These are phyloP conservation scores for Sphaerophoria rueppellii DNA, from an alignment of 2,888 invertebrate genomes.

Conservation along the genomic window DNA sequence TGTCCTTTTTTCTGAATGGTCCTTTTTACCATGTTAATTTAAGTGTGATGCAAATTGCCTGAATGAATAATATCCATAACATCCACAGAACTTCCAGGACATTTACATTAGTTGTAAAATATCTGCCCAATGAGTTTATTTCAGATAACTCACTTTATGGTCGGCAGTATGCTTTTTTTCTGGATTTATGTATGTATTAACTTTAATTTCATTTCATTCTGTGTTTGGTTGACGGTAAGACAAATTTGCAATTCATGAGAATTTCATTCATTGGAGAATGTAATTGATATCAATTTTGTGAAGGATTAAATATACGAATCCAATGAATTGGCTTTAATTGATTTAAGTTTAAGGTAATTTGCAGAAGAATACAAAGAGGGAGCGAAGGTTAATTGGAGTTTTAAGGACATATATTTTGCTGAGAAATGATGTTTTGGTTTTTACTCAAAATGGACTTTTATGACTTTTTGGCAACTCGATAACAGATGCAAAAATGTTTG, in stretches of 20 bases:
- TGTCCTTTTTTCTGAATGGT: too few species aligned
- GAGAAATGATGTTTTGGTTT: too few species aligned
- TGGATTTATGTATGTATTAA: neutral
- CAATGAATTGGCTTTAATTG: neutral
- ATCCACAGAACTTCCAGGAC: neutral
- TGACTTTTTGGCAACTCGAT: too few species aligned
- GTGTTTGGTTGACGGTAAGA: neutral
- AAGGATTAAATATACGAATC: neutral
- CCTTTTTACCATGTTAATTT: neutral
- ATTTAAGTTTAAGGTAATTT: neutral
- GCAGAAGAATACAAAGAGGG: neutral
- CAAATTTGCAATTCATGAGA: conserved; percentile 6
- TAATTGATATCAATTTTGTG: conserved; percentile 3
- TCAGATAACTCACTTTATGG: neutral
- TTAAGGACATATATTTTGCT: too few species aligned
- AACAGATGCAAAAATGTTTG: too few species aligned
- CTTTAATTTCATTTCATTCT: neutral
- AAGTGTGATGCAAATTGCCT: neutral
- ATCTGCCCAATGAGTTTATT: neutral
- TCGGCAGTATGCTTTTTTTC: neutral
- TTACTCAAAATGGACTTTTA: too few species aligned
- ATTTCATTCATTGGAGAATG: neutral
- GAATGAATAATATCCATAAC: conserved; percentile 2
- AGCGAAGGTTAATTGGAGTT: neutral
- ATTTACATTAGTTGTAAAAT: neutral